A percentile compares a stretch with the other conserved stretches of the same genome.
Evolutionary conservation across 2,888 invertebrate genomes (phyloP).

Genomic region (Hydriomena furcata): DNA sequence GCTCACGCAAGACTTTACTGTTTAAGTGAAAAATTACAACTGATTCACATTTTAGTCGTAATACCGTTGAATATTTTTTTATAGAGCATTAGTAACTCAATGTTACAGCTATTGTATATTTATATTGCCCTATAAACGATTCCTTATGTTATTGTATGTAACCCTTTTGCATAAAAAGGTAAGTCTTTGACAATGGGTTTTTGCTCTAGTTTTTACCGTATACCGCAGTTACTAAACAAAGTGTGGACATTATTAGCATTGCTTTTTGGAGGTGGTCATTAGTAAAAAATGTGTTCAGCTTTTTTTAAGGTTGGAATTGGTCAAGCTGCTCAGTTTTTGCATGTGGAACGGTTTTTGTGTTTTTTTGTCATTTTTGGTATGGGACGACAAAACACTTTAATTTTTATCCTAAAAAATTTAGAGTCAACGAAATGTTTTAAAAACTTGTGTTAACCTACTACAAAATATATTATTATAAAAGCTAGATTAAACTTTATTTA

Average conservation of each 20-base stretch:
- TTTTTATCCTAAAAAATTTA: too few relatives aligned
- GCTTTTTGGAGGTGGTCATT: constrained; percentile 29
- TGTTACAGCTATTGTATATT: constrained; percentile 68
- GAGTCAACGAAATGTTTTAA: too few relatives aligned
- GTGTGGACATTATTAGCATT: constrained; percentile 51
- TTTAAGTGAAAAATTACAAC: constrained; percentile 65
- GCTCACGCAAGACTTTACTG: constrained; percentile 54
- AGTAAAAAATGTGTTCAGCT: constrained; percentile 26
- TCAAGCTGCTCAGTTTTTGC: too few relatives aligned
- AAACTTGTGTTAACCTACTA: too few relatives aligned
- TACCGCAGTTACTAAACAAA: constrained; percentile 75
- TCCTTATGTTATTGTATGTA: constrained; percentile 55
- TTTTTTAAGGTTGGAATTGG: too few relatives aligned
- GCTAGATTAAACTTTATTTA: too few relatives aligned
- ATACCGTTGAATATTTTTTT: constrained; percentile 62
- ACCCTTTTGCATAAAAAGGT: constrained; percentile 65
- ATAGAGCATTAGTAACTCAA: constrained; percentile 66
- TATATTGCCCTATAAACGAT: constrained; percentile 72
- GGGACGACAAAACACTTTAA: not conserved
- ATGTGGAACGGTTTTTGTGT: not conserved
- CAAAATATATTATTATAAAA: too few relatives aligned
- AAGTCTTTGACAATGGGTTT: constrained; percentile 59
- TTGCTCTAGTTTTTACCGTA: constrained; percentile 71
- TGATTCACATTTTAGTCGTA: constrained; percentile 58
- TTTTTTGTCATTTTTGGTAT: not conserved